These are phyloP conservation scores for Girardinichthys multiradiatus DNA, from an alignment of 2,113 vertebrate species.

Conservation along the genomic window DNA sequence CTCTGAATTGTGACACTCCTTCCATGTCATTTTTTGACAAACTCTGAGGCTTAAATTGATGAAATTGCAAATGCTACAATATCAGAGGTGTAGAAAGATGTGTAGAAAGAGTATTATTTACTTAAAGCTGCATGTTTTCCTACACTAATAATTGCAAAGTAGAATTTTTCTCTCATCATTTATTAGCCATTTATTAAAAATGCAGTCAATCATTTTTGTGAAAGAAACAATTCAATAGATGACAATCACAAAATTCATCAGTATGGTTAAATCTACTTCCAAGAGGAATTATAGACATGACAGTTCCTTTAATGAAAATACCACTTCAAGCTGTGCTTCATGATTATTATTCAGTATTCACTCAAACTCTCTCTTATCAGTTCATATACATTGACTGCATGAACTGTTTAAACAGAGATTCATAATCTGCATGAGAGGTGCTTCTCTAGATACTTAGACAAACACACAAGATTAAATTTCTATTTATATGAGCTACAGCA, in stretches of 20 bases:
- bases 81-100: not conserved
- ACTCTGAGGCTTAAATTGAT: conserved; percentile 1
- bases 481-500: conserved; percentile 82
- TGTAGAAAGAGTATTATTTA: not conserved
- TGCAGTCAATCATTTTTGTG: not conserved
- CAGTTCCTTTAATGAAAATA: conserved; percentile 60
- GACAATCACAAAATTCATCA: conserved; percentile 18
- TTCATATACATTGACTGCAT: conserved; percentile 74
- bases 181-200: not conserved
- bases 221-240: not conserved
- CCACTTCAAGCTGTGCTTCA: conserved; percentile 54
- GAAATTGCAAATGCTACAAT: not conserved
- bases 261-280: conserved; percentile 35
- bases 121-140: not conserved
- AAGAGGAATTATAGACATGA: conserved; percentile 27
- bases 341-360: conserved; percentile 76
- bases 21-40: not conserved
- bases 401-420: conserved; percentile 80
- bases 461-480: conserved; percentile 87
- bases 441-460: conserved; percentile 80
- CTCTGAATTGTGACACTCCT: not conserved
- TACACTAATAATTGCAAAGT: not conserved
- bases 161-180: not conserved
- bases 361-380: conserved; percentile 55
- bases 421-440: conserved; percentile 80